Evolutionary conservation across 2,113 vertebrate species (phyloP), one percentile per base, ranked within the genome.

Genomic region (Ophiodon elongatus): DNA sequence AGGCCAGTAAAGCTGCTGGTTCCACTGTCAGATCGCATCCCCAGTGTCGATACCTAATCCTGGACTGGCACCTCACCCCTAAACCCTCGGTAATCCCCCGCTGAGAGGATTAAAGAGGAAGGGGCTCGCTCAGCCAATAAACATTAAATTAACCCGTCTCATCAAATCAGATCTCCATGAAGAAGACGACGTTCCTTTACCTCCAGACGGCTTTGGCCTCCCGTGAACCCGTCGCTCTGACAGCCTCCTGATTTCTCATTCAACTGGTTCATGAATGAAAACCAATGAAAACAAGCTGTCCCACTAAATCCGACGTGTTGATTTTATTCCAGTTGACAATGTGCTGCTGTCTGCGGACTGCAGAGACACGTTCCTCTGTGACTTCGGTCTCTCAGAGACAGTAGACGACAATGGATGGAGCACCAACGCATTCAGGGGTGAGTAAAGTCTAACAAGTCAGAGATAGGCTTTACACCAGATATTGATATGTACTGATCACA

Each of bases 301-400:
- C 54, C 45, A 31, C 72, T 64, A 10, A 83, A 89, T 85, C 76
- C 56, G 57, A 17, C 45, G 41, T 94, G 47, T 91, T 82, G 85
- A 52, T 87, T 90, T 82, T 76, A 78, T 87, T 94, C 50, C 95
- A 99, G 98, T 96, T 77, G 98, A 99, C 93, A 99, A 99, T 0
- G 95, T 99, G 86, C 95, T 99, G 80, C 95, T 99, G 90, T 98
- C 98, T 15, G 95, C 94, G 0, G 96, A 98, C 21, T 96, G 97
- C 50, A 96, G 92, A 87, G 94, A 95, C 6, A 96, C 96, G 4
- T 97, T 96, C 74, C 96, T 99, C 73, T 98, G 98, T 41, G 98
- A 99, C 93, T 99, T 99, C 7, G 98, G 98, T 63, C 97, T 97
- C 76, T 97, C 98, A 2, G 93, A 96, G 93, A 96, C 94, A 50